Evolutionary conservation across 2,888 invertebrate species (phyloP).

Genomic region (Hypselothyrea guttata): DNA sequence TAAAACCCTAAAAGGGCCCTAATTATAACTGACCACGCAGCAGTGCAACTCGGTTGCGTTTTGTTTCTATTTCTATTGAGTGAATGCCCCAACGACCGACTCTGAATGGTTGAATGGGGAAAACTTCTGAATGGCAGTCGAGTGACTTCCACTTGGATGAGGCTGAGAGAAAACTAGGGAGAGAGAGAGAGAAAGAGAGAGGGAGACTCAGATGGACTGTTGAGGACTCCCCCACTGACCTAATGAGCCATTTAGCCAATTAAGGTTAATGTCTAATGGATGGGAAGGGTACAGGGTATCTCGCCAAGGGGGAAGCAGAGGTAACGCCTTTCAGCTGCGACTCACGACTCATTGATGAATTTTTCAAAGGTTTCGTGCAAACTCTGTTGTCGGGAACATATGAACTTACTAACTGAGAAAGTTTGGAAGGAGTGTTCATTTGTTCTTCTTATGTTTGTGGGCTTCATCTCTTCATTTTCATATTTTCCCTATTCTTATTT

Average conservation of each 20-base stretch:
- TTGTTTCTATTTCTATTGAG: conserved; percentile 24
- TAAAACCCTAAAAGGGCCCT: conserved; percentile 62
- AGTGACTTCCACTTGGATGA: conserved; percentile 43
- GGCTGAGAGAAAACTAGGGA: conserved; percentile 12
- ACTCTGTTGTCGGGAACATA: conserved; percentile 44
- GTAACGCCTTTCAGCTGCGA: conserved; percentile 32
- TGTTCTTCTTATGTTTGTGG: conserved; percentile 27
- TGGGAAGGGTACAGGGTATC: conserved; percentile 14
- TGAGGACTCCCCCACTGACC: conserved; percentile 69
- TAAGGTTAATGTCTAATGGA: conserved; percentile 72
- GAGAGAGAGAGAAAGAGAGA: conserved; percentile 4
- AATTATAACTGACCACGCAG: conserved; percentile 79
- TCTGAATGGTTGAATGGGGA: conserved; percentile 46
- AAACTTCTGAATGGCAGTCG: conserved; percentile 46
- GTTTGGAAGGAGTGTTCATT: conserved; percentile 6
- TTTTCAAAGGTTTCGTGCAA: conserved; percentile 63
- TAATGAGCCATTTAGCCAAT: conserved; percentile 80
- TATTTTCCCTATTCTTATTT: conserved; percentile 67
- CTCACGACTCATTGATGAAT: conserved; percentile 62
- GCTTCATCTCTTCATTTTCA: conserved; percentile 63
- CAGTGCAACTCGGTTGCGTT: conserved; percentile 61
- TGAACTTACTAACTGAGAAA: conserved; percentile 57
- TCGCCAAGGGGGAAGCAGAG: neutral
- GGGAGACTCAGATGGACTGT: conserved; percentile 11
- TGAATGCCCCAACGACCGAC: conserved; percentile 31